A percentile compares a stretch with the other conserved stretches of the same genome.
Evolutionary conservation across 2,113 vertebrate genomes (phyloP).

Genomic region (Loxodonta africana): DNA sequence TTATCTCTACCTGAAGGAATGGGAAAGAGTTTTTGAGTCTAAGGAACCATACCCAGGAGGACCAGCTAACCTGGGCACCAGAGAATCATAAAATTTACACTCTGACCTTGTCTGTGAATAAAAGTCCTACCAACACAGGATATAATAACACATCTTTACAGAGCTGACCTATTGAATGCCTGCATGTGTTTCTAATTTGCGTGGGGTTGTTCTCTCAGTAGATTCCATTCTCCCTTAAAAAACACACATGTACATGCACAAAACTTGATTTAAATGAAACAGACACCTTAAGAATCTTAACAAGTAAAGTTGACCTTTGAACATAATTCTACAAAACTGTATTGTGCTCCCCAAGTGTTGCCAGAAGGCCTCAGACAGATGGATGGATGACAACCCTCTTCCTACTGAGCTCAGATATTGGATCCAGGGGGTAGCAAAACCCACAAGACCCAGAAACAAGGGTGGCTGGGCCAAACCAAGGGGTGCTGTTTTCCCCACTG

Average conservation of each 20-base stretch:
- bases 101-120: conserved; percentile 81
- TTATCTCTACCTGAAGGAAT: not conserved
- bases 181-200: conserved; percentile 88
- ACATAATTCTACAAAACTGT: conserved; percentile 77
- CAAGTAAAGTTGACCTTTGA: conserved; percentile 83
- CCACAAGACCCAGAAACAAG: not conserved
- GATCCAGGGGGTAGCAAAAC: not conserved
- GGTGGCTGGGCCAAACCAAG: not conserved
- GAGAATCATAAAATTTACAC: conserved; percentile 81
- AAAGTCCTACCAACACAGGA: conserved; percentile 85
- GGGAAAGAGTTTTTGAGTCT: conserved; percentile 57
- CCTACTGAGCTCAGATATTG: not conserved
- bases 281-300: conserved; percentile 88
- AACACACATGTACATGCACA: conserved; percentile 51
- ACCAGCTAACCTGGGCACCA: conserved; percentile 69
- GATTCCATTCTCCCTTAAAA: conserved; percentile 75
- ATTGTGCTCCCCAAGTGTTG: conserved; percentile 63
- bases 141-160: conserved; percentile 84
- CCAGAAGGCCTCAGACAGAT: conserved; percentile 66
- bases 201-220: conserved; percentile 84
- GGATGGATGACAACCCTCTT: not conserved
- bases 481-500: not conserved
- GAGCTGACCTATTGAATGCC: conserved; percentile 85
- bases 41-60: not conserved
- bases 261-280: conserved; percentile 86